phyloP scores from a whole-genome alignment of 2,113 vertebrate species.

The Prietella phreatophila region DNA sequence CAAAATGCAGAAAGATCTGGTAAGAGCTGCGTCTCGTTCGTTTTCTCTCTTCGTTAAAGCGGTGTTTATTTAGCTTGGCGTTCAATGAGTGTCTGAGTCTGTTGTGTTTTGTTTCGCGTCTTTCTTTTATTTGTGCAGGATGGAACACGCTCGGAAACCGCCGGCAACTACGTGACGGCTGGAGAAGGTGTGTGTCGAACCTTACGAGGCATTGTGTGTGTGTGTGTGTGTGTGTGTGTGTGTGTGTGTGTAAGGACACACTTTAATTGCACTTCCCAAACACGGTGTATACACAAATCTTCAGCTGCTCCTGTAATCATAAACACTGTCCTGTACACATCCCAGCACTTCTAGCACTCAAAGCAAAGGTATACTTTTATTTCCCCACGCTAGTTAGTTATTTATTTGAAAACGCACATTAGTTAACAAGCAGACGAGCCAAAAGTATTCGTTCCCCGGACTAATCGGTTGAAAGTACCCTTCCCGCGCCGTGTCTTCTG shows the following conservation, averaged over 20 bases:
- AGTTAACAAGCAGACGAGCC: neutral
- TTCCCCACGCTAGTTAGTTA: neutral
- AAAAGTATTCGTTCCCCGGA: neutral
- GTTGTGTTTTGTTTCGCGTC: neutral
- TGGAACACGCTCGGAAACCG: slow-evolving; percentile 62
- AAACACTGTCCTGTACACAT: neutral
- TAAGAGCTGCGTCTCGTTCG: slow-evolving; percentile 41
- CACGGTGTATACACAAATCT: neutral
- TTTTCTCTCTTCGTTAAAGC: neutral
- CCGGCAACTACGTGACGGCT: slow-evolving; percentile 62
- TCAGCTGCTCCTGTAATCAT: neutral
- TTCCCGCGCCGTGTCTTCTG: neutral
- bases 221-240: neutral
- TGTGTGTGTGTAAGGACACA: neutral
- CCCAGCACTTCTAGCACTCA: no score
- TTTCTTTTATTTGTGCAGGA: slow-evolving; percentile 56
- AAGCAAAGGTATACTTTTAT: no score
- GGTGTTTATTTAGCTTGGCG: neutral
- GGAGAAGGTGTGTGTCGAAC: slow-evolving; percentile 64
- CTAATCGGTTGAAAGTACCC: neutral
- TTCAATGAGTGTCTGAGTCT: neutral
- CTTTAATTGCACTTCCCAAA: neutral
- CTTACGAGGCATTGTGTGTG: neutral
- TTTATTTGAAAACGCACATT: neutral
- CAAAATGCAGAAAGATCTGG: slow-evolving; percentile 85